Conservation (phyloP, 2,113 vertebrate genomes). For the Gymnogyps californianus region DNA sequence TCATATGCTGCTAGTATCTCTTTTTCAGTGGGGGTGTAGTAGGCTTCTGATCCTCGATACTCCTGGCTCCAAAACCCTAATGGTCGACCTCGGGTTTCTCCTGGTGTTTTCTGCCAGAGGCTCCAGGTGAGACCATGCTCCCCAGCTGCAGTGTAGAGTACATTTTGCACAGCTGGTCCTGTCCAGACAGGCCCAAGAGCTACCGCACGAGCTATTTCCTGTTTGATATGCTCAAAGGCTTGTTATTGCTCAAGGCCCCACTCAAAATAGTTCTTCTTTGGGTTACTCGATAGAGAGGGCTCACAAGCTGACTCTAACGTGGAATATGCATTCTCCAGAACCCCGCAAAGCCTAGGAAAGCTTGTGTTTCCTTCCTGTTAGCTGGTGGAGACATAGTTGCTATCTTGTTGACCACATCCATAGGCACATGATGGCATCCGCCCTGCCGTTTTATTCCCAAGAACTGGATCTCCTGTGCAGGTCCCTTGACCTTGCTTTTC, state of each 20-base stretch:
- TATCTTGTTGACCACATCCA: neutral
- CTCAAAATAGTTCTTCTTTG: neutral
- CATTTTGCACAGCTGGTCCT: neutral
- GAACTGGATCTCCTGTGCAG: too few species aligned
- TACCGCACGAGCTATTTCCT: rapidly evolving
- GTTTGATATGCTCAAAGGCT: neutral
- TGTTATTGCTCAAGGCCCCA: neutral
- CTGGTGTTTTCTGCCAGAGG: neutral
- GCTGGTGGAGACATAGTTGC: neutral
- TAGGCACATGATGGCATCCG: rapidly evolving
- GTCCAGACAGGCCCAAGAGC: neutral
- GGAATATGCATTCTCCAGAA: neutral
- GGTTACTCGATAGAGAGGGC: too few species aligned
- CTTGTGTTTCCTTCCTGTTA: too few species aligned
- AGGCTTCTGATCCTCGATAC: neutral
- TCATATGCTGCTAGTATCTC: too few species aligned
- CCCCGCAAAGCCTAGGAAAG: neutral
- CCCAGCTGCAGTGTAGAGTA: neutral
- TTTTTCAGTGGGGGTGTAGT: neutral
- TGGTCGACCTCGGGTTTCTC: neutral
- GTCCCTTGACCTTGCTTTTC: too few species aligned
- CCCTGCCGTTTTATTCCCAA: too few species aligned
- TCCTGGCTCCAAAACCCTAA: neutral
- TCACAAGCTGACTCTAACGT: neutral
- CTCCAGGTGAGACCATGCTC: neutral